Conservation (phyloP, 2,888 invertebrate species). For the Spialia ferax region DNA sequence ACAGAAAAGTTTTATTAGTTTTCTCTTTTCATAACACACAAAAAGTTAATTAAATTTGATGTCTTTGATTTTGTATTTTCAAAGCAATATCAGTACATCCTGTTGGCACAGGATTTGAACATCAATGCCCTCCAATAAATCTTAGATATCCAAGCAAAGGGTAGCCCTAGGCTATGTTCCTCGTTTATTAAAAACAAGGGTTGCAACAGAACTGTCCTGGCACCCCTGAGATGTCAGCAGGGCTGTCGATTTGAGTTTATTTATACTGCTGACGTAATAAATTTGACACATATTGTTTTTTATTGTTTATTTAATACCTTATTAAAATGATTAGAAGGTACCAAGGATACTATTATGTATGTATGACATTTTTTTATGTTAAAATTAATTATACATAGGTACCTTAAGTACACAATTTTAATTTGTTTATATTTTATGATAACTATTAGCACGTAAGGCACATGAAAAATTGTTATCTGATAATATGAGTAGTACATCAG, state of each 20-base stretch:
- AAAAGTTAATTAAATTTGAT: neutral
- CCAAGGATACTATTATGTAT: too few species aligned
- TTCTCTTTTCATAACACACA: neutral
- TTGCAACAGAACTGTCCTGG: conserved; percentile 47
- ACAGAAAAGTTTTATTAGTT: neutral
- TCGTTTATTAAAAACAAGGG: conserved; percentile 52
- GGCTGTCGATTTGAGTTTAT: neutral
- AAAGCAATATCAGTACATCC: conserved; percentile 15
- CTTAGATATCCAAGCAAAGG: conserved; percentile 41
- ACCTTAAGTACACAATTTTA: too few species aligned
- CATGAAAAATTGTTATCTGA: too few species aligned
- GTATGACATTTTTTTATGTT: too few species aligned
- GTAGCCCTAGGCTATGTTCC: conserved; percentile 45
- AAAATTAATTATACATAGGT: too few species aligned
- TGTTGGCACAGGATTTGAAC: conserved; percentile 19
- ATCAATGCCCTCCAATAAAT: conserved; percentile 28
- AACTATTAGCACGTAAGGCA: too few species aligned
- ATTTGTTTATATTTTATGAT: too few species aligned
- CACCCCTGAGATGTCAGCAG: conserved; percentile 42
- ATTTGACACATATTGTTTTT: too few species aligned
- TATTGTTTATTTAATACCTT: too few species aligned
- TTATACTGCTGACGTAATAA: neutral
- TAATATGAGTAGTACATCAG: too few species aligned
- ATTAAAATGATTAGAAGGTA: too few species aligned
- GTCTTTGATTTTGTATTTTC: conserved; percentile 12